Base-by-base conservation (phyloP, 92 coral and sea anemone genomes). In the Epizoanthus fatuus region DNA sequence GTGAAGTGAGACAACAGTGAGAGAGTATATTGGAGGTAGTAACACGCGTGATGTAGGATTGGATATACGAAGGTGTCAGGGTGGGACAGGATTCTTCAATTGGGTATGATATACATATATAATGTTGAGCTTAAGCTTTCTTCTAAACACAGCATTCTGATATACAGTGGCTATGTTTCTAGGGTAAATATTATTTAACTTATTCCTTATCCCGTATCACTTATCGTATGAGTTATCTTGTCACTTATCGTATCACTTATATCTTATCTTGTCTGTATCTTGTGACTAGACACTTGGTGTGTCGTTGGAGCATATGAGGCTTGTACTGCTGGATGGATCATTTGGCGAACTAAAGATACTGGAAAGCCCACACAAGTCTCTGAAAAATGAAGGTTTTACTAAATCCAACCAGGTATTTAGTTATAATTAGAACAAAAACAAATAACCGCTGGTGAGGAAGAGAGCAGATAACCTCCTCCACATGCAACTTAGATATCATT, bases 371-470 rank as follows among this genome's bases (percentile, higher is more conserved):
- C 74, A 87, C 53, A 97, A 83, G 79, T 83, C 92, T 3, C 47
- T 97, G 19, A 93, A 87, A 84, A 98, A 93, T 49, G 92, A 95
- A 64, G 93, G 96, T n/a, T 93, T 95, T 88, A 91, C 92, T 84
- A 97, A 90, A 81, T 88, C 94, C 54, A 94, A 88, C 39, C 96
- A 95, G 93, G 99, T 96, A 58, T 37, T 12, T 15, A 6, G 35
- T 56, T 56, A 45, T 60, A 10, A 11, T 37, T 60, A 60, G 32
- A 17, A 2, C 79, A 12, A 5, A 45, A 7, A 16, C 16, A 4
- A 49, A 12, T 49, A 8, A 49, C 53, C 11, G 13, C 53, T 49
- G 13, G 53, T 8, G 53, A 49, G 13, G 35, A 49, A 2, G 53
- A 49, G 53, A 49, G 53, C 53, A 8, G 53, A 8, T 49, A 49